Evolutionary conservation across 2,888 invertebrate species (phyloP).

Genomic region (Dolichomitus sp.): DNA sequence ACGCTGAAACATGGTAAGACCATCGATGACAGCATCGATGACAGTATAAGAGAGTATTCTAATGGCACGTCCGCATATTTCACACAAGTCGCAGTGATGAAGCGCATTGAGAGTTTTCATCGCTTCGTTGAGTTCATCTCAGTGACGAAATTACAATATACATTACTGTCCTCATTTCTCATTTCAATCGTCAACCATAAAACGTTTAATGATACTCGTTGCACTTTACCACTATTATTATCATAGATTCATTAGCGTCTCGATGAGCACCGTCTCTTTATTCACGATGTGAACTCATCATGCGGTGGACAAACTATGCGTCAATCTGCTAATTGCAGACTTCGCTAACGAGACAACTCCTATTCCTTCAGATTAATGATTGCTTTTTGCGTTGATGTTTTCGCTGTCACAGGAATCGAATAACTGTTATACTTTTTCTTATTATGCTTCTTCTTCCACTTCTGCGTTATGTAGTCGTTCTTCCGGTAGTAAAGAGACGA

Average conservation of each 20-base stretch:
- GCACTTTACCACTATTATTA: conserved; percentile 21
- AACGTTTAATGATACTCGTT: conserved; percentile 8
- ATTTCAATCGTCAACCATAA: conserved; percentile 10
- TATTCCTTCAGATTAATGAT: neutral
- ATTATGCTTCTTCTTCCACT: neutral
- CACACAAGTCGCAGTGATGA: conserved; percentile 1
- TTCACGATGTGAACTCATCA: neutral
- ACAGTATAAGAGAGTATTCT: neutral
- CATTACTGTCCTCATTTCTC: conserved; percentile 17
- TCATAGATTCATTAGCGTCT: conserved; percentile 25
- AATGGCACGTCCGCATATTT: neutral
- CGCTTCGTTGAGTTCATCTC: conserved; percentile 19
- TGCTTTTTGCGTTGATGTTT: neutral
- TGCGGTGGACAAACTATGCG: neutral
- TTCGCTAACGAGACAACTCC: conserved; percentile 38
- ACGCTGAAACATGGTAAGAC: neutral
- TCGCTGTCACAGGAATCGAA: neutral
- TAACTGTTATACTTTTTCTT: neutral
- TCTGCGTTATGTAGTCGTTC: neutral
- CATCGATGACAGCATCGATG: conserved; percentile 40
- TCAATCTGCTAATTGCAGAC: conserved; percentile 49
- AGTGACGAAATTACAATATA: conserved; percentile 18
- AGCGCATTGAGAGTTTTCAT: conserved; percentile 34
- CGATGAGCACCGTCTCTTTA: neutral
- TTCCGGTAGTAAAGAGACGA: neutral